phyloP scores from a whole-genome alignment of 1,140 invertebrate species.

The Leptinotarsa texana region DNA sequence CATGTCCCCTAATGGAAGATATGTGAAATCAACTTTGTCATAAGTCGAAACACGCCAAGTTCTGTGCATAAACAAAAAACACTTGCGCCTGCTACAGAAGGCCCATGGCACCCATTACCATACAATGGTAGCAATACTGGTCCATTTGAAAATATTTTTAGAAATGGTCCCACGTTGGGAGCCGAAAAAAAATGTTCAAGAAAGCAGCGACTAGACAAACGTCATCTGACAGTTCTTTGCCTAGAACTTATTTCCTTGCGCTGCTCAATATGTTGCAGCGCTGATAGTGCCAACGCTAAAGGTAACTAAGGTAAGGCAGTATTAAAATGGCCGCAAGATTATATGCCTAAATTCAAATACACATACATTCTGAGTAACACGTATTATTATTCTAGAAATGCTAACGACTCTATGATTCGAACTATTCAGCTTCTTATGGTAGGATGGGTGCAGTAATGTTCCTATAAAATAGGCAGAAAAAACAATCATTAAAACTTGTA shows the following conservation, averaged over 20 bases:
- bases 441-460: constrained; percentile 53
- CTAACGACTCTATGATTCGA: constrained; percentile 36
- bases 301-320: not conserved
- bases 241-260: not conserved
- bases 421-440: constrained; percentile 50
- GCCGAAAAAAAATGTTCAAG: no score
- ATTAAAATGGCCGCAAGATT: constrained; percentile 30
- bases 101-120: no score
- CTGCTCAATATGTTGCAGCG: not conserved
- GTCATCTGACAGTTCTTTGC: not conserved
- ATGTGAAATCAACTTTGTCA: no score
- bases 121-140: no score
- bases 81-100: no score
- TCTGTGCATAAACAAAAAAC: no score
- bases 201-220: no score
- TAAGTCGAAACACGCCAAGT: no score
- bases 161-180: no score
- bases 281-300: not conserved
- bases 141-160: no score
- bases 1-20: no score
- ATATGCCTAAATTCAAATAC: constrained; percentile 30
- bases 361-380: constrained; percentile 34
- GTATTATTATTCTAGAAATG: constrained; percentile 18
- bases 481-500: not conserved
- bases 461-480: constrained; percentile 46